Conservation (phyloP, 2,113 vertebrate genomes). For the Struthidea cinerea region DNA sequence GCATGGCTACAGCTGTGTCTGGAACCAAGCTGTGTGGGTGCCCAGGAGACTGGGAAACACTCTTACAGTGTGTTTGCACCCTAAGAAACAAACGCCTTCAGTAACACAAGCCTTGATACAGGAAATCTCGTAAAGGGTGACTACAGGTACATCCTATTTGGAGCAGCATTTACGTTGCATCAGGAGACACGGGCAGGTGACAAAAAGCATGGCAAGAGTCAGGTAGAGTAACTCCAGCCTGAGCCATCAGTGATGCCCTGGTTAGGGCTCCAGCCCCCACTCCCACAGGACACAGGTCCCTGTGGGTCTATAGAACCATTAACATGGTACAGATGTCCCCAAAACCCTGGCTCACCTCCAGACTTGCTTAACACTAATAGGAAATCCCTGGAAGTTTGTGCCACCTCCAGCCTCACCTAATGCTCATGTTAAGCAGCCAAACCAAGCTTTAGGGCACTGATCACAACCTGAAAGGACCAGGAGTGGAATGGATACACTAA, state of each 20-base stretch:
- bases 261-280: background rate
- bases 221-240: background rate
- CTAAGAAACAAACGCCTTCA: background rate
- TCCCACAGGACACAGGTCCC: background rate
- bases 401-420: background rate
- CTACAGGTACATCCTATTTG: accelerated
- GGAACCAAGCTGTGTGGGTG: background rate
- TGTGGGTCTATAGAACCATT: accelerated
- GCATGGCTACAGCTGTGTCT: background rate
- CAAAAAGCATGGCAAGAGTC: background rate
- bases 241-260: accelerated
- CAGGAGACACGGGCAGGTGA: background rate
- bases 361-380: accelerated
- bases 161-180: background rate
- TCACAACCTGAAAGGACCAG: background rate
- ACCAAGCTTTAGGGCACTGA: background rate
- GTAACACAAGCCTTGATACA: background rate
- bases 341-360: background rate
- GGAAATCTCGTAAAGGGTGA: background rate
- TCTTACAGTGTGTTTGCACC: background rate
- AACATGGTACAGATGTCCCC: background rate
- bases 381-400: background rate
- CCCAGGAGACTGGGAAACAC: accelerated
- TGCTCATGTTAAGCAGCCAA: background rate
- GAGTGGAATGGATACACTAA: background rate